Evolutionary conservation across 1,140 invertebrate species (phyloP).

Genomic region (Monomorium pharaonis): DNA sequence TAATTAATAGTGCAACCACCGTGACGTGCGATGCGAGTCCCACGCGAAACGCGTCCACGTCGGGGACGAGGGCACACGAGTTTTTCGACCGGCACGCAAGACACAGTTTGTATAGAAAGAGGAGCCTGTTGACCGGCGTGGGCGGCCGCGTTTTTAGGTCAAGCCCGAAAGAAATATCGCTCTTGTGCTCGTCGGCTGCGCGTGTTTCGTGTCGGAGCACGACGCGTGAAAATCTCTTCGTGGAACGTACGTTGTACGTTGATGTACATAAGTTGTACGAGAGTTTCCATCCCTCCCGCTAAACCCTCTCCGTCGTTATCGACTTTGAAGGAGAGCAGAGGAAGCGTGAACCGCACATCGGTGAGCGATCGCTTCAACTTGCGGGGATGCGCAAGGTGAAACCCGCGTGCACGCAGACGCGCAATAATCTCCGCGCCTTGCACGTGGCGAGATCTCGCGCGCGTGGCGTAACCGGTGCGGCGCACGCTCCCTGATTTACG

Average conservation of each 20-base stretch:
- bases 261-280: neutral
- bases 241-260: neutral
- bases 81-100: slow-evolving; percentile 10
- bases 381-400: slow-evolving; percentile 36
- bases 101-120: slow-evolving; percentile 27
- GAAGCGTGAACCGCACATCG: slow-evolving; percentile 36
- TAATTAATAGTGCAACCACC: slow-evolving; percentile 25
- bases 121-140: slow-evolving; percentile 21
- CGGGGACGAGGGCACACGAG: neutral
- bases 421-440: slow-evolving; percentile 59
- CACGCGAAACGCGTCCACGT: neutral
- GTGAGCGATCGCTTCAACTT: slow-evolving; percentile 16
- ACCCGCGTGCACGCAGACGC: slow-evolving; percentile 55
- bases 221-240: slow-evolving; percentile 30
- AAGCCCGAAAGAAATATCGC: slow-evolving; percentile 37
- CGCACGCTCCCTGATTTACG: slow-evolving; percentile 27
- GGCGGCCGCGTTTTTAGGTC: slow-evolving; percentile 48
- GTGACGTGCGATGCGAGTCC: neutral
- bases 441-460: slow-evolving; percentile 43
- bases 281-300: neutral
- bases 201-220: slow-evolving; percentile 33
- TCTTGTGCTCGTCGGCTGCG: slow-evolving; percentile 1
- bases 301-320: slow-evolving; percentile 17
- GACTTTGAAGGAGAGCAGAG: neutral
- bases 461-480: slow-evolving; percentile 18